These are phyloP conservation scores for Apostichopus parvimensis DNA, from an alignment of 35 echinoderm and acorn worm genomes.

Conservation along the genomic window DNA sequence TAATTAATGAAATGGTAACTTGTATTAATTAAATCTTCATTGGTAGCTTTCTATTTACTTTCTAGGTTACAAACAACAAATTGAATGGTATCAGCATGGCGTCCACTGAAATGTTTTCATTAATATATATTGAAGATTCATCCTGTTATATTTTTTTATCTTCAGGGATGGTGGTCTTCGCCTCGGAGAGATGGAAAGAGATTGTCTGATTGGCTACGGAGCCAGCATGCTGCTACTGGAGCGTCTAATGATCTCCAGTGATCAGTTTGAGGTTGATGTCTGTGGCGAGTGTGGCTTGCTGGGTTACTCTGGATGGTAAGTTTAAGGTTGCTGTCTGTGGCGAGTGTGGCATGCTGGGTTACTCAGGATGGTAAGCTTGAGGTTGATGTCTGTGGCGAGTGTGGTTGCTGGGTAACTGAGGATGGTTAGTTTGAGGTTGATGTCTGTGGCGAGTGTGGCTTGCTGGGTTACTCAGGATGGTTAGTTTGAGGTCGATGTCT, in stretches of 20 bases:
- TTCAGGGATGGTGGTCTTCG: constrained; percentile 92
- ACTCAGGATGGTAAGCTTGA: too few relatives aligned
- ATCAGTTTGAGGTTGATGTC: constrained; percentile 98
- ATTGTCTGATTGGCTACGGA: constrained; percentile 94
- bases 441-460: too few relatives aligned
- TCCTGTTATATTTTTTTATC: not conserved
- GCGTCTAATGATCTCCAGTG: constrained; percentile 78
- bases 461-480: too few relatives aligned
- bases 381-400: too few relatives aligned
- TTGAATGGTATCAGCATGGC: not conserved
- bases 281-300: too few relatives aligned
- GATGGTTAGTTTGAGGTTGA: too few relatives aligned
- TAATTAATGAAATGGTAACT: not conserved
- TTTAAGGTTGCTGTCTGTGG: too few relatives aligned
- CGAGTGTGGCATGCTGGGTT: too few relatives aligned
- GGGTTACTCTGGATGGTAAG: too few relatives aligned
- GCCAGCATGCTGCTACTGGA: too few relatives aligned
- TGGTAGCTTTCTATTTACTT: not conserved
- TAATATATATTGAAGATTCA: not conserved
- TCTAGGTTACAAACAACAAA: not conserved
- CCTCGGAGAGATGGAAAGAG: constrained; percentile 96
- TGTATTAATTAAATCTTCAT: not conserved
- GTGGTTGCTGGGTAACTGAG: too few relatives aligned
- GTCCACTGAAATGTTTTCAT: not conserved
- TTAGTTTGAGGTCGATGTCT: too few relatives aligned